These are phyloP conservation scores for Saccopteryx bilineata DNA, from an alignment of 2,113 vertebrate genomes.

Conservation along the genomic window DNA sequence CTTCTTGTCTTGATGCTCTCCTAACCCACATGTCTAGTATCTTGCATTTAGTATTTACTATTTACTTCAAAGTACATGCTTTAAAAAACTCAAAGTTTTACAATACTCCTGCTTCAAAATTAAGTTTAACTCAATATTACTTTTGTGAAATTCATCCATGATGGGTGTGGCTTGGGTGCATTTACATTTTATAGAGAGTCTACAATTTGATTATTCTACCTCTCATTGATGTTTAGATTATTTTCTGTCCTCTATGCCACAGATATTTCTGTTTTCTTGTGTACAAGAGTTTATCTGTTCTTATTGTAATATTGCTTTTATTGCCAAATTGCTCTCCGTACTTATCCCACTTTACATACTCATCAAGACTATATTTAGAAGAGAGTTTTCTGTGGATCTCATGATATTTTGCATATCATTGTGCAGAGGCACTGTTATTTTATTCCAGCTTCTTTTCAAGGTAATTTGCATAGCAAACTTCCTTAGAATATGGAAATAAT, in stretches of 20 bases:
- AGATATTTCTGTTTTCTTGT: background rate
- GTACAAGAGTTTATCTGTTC: background rate
- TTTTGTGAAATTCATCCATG: background rate
- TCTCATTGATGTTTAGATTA: background rate
- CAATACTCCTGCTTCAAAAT: background rate
- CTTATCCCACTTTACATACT: background rate
- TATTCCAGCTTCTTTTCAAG: background rate
- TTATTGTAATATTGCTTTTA: constrained; percentile 11
- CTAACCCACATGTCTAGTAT: background rate
- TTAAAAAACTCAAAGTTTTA: constrained; percentile 35
- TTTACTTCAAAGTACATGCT: background rate
- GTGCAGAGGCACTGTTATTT: background rate
- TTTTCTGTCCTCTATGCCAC: background rate
- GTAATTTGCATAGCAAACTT: constrained; percentile 14
- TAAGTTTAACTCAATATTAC: constrained; percentile 8
- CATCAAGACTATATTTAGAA: background rate
- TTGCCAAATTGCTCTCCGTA: background rate
- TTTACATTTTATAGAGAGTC: background rate
- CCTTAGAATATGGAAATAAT: background rate
- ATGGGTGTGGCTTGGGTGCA: background rate
- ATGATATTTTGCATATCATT: background rate
- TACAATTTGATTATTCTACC: background rate
- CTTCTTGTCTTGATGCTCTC: background rate
- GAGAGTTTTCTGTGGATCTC: background rate
- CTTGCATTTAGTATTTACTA: background rate